These are phyloP conservation scores for Dinocampus coccinellae DNA, from an alignment of 2,888 invertebrate genomes.

Conservation along the genomic window DNA sequence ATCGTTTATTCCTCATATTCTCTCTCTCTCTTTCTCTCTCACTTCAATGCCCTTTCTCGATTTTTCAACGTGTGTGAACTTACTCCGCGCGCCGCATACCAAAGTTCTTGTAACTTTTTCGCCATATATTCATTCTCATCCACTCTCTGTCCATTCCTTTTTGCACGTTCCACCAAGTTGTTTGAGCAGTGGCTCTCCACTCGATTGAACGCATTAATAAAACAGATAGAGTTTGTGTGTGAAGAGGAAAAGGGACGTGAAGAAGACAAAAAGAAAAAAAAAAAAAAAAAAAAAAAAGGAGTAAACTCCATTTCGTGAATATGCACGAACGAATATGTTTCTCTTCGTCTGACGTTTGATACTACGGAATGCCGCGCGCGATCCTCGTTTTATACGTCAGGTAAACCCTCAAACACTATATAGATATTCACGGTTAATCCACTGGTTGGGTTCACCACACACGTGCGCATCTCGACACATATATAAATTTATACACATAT, in stretches of 20 bases:
- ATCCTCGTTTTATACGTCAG: constrained; percentile 50
- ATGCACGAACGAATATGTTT: constrained; percentile 5
- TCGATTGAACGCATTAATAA: not conserved
- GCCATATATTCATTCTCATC: constrained; percentile 31
- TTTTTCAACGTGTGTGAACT: constrained; percentile 61
- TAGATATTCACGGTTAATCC: not conserved
- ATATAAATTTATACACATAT: too few species aligned
- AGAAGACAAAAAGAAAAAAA: not conserved
- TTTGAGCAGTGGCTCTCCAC: constrained; percentile 31
- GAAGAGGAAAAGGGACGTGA: not conserved
- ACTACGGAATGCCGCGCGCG: constrained; percentile 12
- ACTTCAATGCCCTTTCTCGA: constrained; percentile 24
- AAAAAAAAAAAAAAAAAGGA: not conserved
- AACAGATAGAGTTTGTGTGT: not conserved
- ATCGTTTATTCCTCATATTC: constrained; percentile 1
- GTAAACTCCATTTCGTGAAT: not conserved
- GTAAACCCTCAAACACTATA: constrained; percentile 35
- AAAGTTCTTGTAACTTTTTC: constrained; percentile 55
- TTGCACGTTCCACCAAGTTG: constrained; percentile 29
- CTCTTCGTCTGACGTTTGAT: not conserved
- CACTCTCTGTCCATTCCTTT: constrained; percentile 32
- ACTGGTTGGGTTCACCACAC: constrained; percentile 8
- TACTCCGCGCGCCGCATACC: constrained; percentile 65
- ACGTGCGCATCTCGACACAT: not conserved
- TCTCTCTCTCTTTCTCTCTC: constrained; percentile 5